These are phyloP conservation scores for Pseudorasbora parva DNA, from an alignment of 2,113 vertebrate species.

Conservation along the genomic window DNA sequence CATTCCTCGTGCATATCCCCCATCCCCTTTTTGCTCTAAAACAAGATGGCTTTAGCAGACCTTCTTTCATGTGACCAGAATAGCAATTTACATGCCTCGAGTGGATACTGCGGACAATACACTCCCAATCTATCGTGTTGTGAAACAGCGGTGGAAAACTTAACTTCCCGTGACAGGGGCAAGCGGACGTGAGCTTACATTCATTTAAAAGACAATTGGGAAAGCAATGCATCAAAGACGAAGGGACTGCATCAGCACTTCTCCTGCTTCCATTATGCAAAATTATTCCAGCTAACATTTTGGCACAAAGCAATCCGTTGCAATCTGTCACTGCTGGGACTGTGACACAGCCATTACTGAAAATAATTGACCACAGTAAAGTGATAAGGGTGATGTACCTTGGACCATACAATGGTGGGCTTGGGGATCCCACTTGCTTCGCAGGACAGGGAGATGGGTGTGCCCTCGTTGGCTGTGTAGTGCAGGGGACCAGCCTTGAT, in stretches of 20 bases:
- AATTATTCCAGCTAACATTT: slow-evolving; percentile 19
- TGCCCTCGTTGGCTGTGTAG: slow-evolving; percentile 81
- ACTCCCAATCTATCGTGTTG: slow-evolving; percentile 23
- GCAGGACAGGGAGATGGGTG: slow-evolving; percentile 78
- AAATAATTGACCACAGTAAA: slow-evolving; percentile 19
- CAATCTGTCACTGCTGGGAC: slow-evolving; percentile 44
- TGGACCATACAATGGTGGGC: slow-evolving; percentile 85
- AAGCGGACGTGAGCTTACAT: slow-evolving; percentile 15
- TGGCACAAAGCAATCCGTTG: neutral
- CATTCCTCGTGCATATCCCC: slow-evolving; percentile 31
- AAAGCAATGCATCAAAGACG: slow-evolving; percentile 8
- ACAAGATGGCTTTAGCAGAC: slow-evolving; percentile 70
- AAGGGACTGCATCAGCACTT: slow-evolving; percentile 1
- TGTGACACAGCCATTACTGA: slow-evolving; percentile 38
- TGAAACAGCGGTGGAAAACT: slow-evolving; percentile 37
- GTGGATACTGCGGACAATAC: slow-evolving; percentile 48
- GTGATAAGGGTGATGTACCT: slow-evolving; percentile 74
- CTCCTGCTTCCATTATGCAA: neutral
- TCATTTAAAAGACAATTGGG: slow-evolving; percentile 7
- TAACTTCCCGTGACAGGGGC: neutral
- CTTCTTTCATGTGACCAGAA: slow-evolving; percentile 67
- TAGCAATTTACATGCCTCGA: slow-evolving; percentile 59
- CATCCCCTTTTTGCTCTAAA: slow-evolving; percentile 55
- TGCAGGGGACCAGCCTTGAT: slow-evolving; percentile 81
- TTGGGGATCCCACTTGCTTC: slow-evolving; percentile 78